phyloP scores from a whole-genome alignment of 2,888 invertebrate genomes.

The Harpalus rubripes region DNA sequence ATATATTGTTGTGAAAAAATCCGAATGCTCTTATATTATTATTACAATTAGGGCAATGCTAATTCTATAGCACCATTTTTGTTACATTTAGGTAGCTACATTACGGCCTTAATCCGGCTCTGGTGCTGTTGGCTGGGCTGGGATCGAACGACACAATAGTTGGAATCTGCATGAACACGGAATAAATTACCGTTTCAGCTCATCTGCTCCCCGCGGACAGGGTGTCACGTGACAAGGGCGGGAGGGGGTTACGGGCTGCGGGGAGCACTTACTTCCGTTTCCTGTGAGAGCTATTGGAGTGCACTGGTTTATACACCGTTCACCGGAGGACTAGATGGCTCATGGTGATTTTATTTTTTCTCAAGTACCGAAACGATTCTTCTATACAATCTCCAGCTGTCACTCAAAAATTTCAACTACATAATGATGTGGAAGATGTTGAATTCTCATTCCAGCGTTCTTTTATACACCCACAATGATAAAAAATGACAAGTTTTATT shows the following conservation, averaged over 20 bases:
- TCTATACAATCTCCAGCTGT: conserved; percentile 6
- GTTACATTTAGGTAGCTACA: too few relatives aligned
- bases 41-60: too few relatives aligned
- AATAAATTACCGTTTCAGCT: conserved; percentile 47
- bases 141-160: conserved; percentile 46
- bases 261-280: background rate
- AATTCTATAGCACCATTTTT: too few relatives aligned
- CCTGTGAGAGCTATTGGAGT: conserved; percentile 10
- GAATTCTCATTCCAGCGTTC: too few relatives aligned
- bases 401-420: too few relatives aligned
- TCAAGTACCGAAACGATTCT: conserved; percentile 13
- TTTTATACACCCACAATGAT: too few relatives aligned
- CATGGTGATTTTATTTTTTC: conserved; percentile 38
- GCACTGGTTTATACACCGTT: conserved; percentile 14
- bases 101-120: background rate
- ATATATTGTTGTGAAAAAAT: too few relatives aligned
- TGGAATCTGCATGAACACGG: conserved; percentile 42
- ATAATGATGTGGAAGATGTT: too few relatives aligned
- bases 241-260: background rate
- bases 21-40: too few relatives aligned
- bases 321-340: conserved; percentile 1
- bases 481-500: too few relatives aligned
- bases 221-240: conserved; percentile 30
- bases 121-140: background rate
- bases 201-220: conserved; percentile 21